These are phyloP conservation scores for Melinaea marsaeus DNA, from an alignment of 2,888 invertebrate species.

Conservation along the genomic window DNA sequence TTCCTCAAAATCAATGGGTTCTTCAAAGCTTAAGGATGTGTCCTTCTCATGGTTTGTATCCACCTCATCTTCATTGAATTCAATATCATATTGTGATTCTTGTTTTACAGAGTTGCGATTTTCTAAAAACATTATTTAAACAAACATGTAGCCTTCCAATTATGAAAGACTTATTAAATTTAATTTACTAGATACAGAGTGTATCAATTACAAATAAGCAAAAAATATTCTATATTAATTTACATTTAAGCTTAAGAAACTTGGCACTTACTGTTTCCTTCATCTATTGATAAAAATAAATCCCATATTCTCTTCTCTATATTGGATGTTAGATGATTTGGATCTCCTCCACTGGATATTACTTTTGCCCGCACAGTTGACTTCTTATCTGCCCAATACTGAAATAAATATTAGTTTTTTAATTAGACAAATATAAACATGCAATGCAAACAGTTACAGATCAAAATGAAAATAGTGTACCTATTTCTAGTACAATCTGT, in stretches of 20 bases:
- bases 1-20: conserved; percentile 54
- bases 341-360: conserved; percentile 53
- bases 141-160: not conserved
- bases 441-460: not conserved
- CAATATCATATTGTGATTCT: conserved; percentile 54
- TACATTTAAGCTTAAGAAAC: not conserved
- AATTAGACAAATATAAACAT: too few relatives aligned
- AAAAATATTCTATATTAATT: not conserved
- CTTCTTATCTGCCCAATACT: conserved; percentile 74
- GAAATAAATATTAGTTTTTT: conserved; percentile 31
- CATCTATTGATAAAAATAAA: conserved; percentile 51
- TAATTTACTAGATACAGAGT: conserved; percentile 3
- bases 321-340: conserved; percentile 59
- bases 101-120: conserved; percentile 52
- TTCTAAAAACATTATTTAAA: conserved; percentile 37
- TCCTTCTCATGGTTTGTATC: conserved; percentile 55
- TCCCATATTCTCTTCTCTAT: conserved; percentile 71
- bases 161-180: conserved; percentile 1
- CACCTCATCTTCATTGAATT: conserved; percentile 52
- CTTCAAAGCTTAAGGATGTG: conserved; percentile 48
- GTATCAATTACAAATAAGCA: conserved; percentile 34
- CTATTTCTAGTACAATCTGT: too few relatives aligned
- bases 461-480: not conserved
- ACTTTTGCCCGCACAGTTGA: conserved; percentile 67
- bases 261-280: conserved; percentile 36